A percentile compares a stretch with the other conserved stretches of the same genome.
phyloP scores from a whole-genome alignment of 2,888 invertebrate genomes.

The Drosophila paracracens region DNA sequence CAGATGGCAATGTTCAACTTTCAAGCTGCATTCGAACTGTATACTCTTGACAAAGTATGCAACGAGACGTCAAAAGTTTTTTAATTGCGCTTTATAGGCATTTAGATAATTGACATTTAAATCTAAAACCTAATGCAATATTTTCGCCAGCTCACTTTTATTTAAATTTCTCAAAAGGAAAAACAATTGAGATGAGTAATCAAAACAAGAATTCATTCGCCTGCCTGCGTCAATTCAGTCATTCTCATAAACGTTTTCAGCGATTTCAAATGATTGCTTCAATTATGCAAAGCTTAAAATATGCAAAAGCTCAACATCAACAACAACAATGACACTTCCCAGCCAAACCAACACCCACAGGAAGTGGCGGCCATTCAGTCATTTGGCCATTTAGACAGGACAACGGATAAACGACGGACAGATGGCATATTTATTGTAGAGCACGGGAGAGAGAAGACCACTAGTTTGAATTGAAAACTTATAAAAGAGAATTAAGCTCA shows the following conservation, averaged over 20 bases:
- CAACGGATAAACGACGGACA: conserved; percentile 11
- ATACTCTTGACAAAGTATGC: neutral
- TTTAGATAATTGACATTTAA: neutral
- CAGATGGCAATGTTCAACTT: conserved; percentile 30
- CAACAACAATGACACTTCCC: conserved; percentile 34
- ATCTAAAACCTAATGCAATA: neutral
- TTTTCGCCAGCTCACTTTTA: neutral
- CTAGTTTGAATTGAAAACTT: conserved; percentile 74
- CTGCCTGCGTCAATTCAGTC: neutral
- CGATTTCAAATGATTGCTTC: conserved; percentile 54
- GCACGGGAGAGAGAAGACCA: conserved; percentile 14
- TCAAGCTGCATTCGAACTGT: conserved; percentile 5
- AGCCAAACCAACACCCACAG: conserved; percentile 36
- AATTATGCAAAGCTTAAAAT: conserved; percentile 60
- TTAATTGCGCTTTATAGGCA: neutral
- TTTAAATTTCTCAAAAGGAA: neutral
- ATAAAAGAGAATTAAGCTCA: conserved; percentile 68
- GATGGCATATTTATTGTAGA: conserved; percentile 13
- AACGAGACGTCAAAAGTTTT: neutral
- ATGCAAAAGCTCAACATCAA: conserved; percentile 47
- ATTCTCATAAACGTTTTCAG: conserved; percentile 45
- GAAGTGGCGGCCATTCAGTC: conserved; percentile 51
- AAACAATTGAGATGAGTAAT: neutral
- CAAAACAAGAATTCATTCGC: neutral
- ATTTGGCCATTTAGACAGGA: conserved; percentile 45